Evolutionary conservation across 2,797 vertebrate genomes (phyloP).

Genomic region (Acomys russatus): DNA sequence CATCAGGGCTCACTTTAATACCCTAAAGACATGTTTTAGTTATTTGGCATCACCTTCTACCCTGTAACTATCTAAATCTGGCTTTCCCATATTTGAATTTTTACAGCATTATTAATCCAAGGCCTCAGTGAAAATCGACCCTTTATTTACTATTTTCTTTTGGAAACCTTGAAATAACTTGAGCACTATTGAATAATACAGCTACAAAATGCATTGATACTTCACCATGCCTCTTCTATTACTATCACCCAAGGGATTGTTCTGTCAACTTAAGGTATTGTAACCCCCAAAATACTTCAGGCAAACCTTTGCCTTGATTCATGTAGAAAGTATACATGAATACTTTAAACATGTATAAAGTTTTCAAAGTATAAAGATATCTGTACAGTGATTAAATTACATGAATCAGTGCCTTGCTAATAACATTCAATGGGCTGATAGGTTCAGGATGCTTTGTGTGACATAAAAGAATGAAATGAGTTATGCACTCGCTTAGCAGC

Average conservation of each 20-base stretch:
- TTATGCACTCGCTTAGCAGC: not conserved
- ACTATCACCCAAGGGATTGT: not conserved
- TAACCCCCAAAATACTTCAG: not conserved
- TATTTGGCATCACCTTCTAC: not conserved
- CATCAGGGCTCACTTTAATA: not conserved
- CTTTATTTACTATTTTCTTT: not conserved
- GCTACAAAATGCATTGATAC: not conserved
- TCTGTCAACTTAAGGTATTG: not conserved
- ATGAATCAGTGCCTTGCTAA: not conserved
- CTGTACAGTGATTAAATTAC: not conserved
- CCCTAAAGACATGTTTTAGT: not conserved
- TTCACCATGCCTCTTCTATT: not conserved
- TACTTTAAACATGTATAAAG: too few relatives aligned
- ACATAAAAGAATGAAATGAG: not conserved
- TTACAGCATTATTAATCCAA: not conserved
- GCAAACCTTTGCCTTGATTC: not conserved
- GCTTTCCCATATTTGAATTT: not conserved
- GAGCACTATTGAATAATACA: not conserved
- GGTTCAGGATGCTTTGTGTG: not conserved
- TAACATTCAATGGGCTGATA: not conserved
- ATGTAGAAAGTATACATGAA: too few relatives aligned
- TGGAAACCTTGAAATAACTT: not conserved
- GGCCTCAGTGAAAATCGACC: not conserved
- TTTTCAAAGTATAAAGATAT: not conserved
- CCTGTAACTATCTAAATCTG: not conserved